phyloP scores from a whole-genome alignment of 1,140 invertebrate species.

The Ptiloglossa arizonensis region DNA sequence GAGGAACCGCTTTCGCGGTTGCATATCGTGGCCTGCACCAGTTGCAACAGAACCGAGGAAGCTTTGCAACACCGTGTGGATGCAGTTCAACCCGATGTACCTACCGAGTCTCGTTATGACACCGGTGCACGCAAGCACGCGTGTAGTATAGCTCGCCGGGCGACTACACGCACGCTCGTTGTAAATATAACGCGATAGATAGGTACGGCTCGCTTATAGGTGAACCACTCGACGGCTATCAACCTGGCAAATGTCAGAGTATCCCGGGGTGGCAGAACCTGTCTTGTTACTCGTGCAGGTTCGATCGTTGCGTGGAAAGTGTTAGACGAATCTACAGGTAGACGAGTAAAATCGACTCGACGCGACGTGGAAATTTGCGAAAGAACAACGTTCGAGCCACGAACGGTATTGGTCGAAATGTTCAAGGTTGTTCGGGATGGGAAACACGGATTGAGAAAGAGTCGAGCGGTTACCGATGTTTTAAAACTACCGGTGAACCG shows the following conservation, averaged over 20 bases:
- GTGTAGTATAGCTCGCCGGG: not conserved
- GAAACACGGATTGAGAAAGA: no score
- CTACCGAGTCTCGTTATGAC: constrained; percentile 25
- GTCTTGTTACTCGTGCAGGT: constrained; percentile 32
- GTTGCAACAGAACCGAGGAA: constrained; percentile 2
- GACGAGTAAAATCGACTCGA: not conserved
- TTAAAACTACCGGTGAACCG: no score
- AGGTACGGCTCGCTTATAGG: constrained; percentile 56
- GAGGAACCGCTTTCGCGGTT: not conserved
- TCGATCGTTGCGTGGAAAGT: constrained; percentile 45
- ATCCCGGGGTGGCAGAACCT: constrained; percentile 56
- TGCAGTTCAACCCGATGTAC: not conserved
- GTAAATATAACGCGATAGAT: constrained; percentile 39
- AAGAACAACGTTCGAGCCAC: no score
- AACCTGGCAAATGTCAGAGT: constrained; percentile 72
- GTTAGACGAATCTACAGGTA: constrained; percentile 53
- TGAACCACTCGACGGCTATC: constrained; percentile 66
- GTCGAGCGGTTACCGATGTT: no score
- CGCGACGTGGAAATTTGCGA: no score
- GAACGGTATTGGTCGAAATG: no score
- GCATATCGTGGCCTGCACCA: not conserved
- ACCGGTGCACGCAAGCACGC: constrained; percentile 20
- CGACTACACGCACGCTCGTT: constrained; percentile 26
- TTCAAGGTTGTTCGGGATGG: no score
- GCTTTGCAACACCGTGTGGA: not conserved